Base-by-base conservation (phyloP, 2,113 vertebrate species). In the Electrona antarctica region DNA sequence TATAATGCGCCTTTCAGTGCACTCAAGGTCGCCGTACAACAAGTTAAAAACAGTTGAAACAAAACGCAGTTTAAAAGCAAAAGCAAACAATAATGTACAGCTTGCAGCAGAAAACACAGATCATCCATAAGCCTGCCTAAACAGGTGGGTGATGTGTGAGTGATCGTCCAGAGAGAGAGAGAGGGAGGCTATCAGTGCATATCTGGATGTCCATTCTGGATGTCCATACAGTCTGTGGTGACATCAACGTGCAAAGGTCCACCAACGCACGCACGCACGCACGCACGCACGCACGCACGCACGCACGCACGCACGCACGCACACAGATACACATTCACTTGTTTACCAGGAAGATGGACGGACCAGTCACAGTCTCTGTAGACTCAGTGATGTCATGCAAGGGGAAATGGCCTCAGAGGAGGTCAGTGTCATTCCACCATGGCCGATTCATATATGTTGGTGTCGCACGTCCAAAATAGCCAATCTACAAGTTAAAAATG, bases 341-440 rank as follows among this genome's bases (percentile, higher is more conserved):
- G 83, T 89, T 89, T 86, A 91, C 88, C 79, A 70, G 77, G 60
- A 73, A 52, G 77, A 59, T 21, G 49, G 65, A 67, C 54, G 21
- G 73, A 81, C 90, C 88, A 92, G 89, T 91, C 88, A 80, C 56
- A 80, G 77, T 67, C 13, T 61, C 47, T 54, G 50, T 56, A 71
- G 55, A 70, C 80, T 60, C 49, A 78, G 84, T 93, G 89, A 90
- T 91, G 90, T 92, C 89, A 91, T 67, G 59, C 76, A 87, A 91
- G 89, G 89, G 87, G 84, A 87, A 86, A 90, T 87, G 69, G 73
- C 85, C 82, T 87, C 84, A 61, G 74, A 85, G 85, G 80, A 66
- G 52, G 87, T 85, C 79, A 80, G 84, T 83, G 76, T 90, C 87
- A 90, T 80, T 41, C 77, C n/a, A 6, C 46, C 33, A 41, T 6